These are phyloP conservation scores for Eucera pruinosa DNA, from an alignment of 2,888 invertebrate species.

Conservation along the genomic window DNA sequence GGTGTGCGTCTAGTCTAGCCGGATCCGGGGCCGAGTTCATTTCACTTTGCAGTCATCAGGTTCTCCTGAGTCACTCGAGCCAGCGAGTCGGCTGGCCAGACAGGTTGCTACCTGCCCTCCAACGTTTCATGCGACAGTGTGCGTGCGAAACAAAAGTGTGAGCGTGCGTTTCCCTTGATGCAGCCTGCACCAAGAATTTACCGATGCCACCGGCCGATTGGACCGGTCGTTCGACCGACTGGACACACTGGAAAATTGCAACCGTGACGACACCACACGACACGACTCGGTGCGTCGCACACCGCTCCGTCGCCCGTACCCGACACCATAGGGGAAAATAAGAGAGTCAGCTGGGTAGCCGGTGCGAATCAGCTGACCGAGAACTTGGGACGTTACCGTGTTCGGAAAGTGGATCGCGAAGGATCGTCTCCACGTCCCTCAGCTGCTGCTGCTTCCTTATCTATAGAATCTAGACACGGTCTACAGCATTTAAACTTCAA, in stretches of 20 bases:
- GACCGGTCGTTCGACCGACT: constrained; percentile 39
- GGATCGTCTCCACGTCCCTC: too few relatives aligned
- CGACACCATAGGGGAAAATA: constrained; percentile 47
- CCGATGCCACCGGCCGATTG: constrained; percentile 13
- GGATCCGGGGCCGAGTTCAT: constrained; percentile 75
- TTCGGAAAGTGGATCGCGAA: constrained; percentile 28
- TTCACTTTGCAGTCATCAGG: constrained; percentile 75
- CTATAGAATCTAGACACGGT: background rate
- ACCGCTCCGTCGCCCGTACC: background rate
- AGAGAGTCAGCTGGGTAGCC: constrained; percentile 65
- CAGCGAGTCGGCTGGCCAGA: constrained; percentile 64
- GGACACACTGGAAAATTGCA: constrained; percentile 55
- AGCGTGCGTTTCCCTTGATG: constrained; percentile 14
- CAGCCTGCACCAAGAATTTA: constrained; percentile 19
- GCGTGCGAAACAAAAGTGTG: constrained; percentile 19
- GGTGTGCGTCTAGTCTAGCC: constrained; percentile 67
- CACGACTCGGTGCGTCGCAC: background rate
- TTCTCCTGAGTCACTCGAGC: constrained; percentile 79
- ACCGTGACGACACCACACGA: constrained; percentile 4
- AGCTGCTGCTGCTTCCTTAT: too few relatives aligned
- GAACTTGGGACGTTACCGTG: constrained; percentile 50
- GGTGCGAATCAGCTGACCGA: constrained; percentile 70
- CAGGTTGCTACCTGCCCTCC: constrained; percentile 77
- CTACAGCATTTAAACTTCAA: background rate
- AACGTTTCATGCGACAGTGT: constrained; percentile 31